A percentile compares a stretch with the other conserved stretches of the same genome.
Conservation (phyloP, 2,797 vertebrate genomes). For the Psittacula derbiana region DNA sequence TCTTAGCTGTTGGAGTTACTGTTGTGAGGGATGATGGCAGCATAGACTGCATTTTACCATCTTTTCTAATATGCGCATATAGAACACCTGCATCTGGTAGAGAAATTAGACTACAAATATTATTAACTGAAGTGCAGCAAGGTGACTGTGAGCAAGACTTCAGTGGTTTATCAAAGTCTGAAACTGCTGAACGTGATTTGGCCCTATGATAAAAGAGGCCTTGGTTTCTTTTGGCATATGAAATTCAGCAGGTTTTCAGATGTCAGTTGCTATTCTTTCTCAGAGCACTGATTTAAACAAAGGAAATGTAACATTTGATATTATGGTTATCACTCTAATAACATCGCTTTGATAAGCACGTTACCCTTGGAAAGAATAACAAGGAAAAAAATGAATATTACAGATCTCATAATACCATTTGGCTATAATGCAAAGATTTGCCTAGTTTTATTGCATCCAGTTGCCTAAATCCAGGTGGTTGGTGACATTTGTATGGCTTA, state of each 20-base stretch:
- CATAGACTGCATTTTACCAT: neutral
- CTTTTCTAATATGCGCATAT: neutral
- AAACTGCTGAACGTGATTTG: neutral
- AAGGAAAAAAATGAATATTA: neutral
- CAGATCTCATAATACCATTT: neutral
- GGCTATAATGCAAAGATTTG: neutral
- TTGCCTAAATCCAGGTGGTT: neutral
- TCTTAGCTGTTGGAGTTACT: neutral
- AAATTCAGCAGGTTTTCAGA: conserved; percentile 19
- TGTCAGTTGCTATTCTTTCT: neutral
- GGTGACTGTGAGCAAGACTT: neutral
- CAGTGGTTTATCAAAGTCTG: conserved; percentile 25
- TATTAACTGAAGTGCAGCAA: neutral
- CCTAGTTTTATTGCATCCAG: neutral
- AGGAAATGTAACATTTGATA: neutral
- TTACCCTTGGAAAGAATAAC: neutral
- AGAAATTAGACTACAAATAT: conserved; percentile 8
- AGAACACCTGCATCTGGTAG: neutral
- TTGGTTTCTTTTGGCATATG: neutral
- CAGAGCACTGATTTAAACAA: neutral
- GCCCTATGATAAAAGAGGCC: conserved; percentile 1
- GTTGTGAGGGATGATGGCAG: neutral
- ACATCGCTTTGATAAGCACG: neutral
- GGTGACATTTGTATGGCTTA: neutral
- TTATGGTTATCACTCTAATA: neutral